Evolutionary conservation across 2,888 invertebrate genomes (phyloP).

Genomic region (Caenorhabditis japonica): DNA sequence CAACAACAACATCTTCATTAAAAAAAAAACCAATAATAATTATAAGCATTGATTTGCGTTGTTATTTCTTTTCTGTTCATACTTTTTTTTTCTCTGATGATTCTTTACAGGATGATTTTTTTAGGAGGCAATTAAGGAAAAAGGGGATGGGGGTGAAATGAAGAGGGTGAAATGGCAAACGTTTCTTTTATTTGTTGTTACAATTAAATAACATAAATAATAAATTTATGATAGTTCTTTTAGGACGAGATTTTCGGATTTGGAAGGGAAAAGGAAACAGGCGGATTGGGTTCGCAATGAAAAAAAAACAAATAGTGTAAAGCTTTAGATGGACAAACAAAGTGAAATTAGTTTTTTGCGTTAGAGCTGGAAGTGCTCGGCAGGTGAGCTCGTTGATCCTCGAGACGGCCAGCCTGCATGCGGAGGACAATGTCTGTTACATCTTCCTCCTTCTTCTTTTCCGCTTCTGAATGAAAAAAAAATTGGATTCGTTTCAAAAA

Average conservation of each 20-base stretch:
- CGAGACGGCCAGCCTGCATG: conserved; percentile 70
- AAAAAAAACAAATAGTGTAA: conserved; percentile 29
- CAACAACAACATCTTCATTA: conserved; percentile 24
- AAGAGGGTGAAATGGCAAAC: no score
- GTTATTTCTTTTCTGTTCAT: conserved; percentile 40
- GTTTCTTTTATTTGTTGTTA: no score
- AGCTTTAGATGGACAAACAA: conserved; percentile 18
- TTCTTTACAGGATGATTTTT: no score
- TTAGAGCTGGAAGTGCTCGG: conserved; percentile 12
- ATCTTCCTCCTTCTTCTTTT: conserved; percentile 64
- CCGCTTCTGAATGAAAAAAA: conserved; percentile 12
- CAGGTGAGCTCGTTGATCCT: conserved; percentile 70
- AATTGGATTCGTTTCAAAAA: not conserved
- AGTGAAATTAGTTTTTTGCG: conserved; percentile 25
- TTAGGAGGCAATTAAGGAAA: not conserved
- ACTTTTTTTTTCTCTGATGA: no score
- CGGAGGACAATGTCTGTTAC: conserved; percentile 65
- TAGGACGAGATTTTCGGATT: no score
- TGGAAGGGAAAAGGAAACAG: no score
- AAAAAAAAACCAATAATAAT: no score
- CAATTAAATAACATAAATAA: no score
- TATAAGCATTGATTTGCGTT: conserved; percentile 13
- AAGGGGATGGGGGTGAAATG: not conserved
- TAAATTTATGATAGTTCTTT: no score
- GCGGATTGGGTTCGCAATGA: conserved; percentile 20